Evolutionary conservation across 1,140 invertebrate genomes (phyloP).

Genomic region (Euschistus heros): DNA sequence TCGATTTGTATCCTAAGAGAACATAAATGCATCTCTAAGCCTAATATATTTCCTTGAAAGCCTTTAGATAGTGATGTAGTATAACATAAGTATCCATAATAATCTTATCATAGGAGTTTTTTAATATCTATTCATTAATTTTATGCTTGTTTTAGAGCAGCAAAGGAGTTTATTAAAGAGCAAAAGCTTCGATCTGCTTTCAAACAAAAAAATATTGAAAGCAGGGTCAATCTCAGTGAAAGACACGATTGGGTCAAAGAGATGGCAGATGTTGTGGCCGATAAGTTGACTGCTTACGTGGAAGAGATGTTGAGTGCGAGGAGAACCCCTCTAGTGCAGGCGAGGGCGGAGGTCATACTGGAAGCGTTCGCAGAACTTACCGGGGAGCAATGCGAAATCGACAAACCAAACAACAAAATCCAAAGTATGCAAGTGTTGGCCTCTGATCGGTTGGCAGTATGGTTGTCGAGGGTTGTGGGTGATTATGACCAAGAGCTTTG

Average conservation of each 20-base stretch:
- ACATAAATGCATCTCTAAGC: no score
- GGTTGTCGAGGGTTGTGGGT: conserved; percentile 8
- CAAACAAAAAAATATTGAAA: background rate
- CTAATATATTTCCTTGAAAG: no score
- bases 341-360: conserved; percentile 22
- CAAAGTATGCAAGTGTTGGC: conserved; percentile 21
- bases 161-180: conserved; percentile 21
- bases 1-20: no score
- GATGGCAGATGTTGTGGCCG: conserved; percentile 20
- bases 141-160: conserved; percentile 16
- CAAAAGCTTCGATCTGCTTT: conserved; percentile 13
- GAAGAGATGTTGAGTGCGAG: conserved; percentile 15
- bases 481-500: no score
- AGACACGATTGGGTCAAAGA: conserved; percentile 24
- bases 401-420: conserved; percentile 21
- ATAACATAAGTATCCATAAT: no score
- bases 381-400: conserved; percentile 19
- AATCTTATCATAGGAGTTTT: no score
- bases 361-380: conserved; percentile 13
- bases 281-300: conserved; percentile 22
- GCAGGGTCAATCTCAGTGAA: conserved; percentile 15
- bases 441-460: conserved; percentile 21
- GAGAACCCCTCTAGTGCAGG: conserved; percentile 15
- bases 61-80: no score
- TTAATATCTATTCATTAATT: no score